phyloP scores from a whole-genome alignment of 2,888 invertebrate genomes.

The Lutraria lutraria region DNA sequence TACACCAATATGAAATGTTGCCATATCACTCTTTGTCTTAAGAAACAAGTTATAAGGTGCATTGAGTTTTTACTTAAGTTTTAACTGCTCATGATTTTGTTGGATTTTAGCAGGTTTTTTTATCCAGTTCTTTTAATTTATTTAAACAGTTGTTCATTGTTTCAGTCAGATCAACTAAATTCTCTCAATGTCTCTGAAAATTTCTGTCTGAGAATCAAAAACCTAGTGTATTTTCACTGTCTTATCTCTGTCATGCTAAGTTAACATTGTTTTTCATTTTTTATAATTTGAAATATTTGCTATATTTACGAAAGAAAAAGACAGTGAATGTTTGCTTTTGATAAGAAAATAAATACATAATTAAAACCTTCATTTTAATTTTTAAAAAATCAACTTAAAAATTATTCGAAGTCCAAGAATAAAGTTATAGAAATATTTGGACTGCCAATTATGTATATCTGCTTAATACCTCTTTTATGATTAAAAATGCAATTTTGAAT shows the following conservation, averaged over 20 bases:
- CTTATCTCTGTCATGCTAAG: no score
- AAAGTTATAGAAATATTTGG: neutral
- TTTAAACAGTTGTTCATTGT: neutral
- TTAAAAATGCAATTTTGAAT: neutral
- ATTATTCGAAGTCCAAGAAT: no score
- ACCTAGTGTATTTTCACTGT: no score
- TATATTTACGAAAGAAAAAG: no score
- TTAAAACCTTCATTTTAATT: no score
- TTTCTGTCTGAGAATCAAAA: no score
- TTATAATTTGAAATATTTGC: no score
- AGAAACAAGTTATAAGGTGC: neutral
- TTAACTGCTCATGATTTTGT: neutral
- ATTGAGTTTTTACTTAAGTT: neutral
- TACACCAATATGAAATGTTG: neutral
- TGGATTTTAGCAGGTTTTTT: neutral
- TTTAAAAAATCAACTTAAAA: no score
- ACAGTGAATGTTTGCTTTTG: no score
- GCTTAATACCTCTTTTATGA: neutral
- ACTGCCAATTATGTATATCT: neutral
- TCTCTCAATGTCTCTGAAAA: no score
- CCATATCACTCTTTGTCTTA: neutral
- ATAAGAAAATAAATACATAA: no score
- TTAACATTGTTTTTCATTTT: no score
- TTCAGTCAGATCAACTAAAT: neutral
- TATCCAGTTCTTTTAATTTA: neutral